Evolutionary conservation across 2,888 invertebrate species (phyloP), one percentile per base, ranked within the genome.

Genomic region (Chromoteleia sp.): DNA sequence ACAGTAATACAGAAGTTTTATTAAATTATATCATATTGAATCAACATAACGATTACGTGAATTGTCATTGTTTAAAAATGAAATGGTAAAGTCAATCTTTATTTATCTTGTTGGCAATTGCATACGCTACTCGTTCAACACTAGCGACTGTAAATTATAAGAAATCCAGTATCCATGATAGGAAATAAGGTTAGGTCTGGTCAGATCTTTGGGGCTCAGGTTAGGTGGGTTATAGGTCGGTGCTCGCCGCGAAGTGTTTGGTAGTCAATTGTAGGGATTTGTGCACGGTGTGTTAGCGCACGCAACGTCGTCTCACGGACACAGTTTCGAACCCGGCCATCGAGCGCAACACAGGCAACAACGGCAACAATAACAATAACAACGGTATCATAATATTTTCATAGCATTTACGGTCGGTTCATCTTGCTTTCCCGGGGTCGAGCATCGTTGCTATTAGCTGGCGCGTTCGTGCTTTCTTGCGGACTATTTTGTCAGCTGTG

Each of bases 151-250:
- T n/a, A n/a, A n/a, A n/a, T n/a, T n/a, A n/a, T n/a, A n/a, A 25
- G 25, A 4, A 5, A 25, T 25, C 8, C 10, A 14, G 15, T 41
- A 41, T 41, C 12, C 15, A 15, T 14, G 15, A 41, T 5, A 6
- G 41, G 5, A 19, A 17, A 8, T 29, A 15, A 59, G 43, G 59
- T 59, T 59, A 59, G 59, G 59, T 43, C 0, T 19, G 43, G 59
- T 59, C 43, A 59, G 59, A 43, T 43, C 0, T 19, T 14, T 21
- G 6, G 1, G n/a, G 8, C 21, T 59, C 43, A 41, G 41, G 59
- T 59, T 59, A 59, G 59, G 59, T 39, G 29, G 29, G 43, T 59
- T 29, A 43, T 29, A 43, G 59, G 59, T 59, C 59, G 59, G 41
- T 59, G 59, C 43, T 59, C 59, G n/a, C n/a, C n/a, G n/a, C n/a